Conservation (phyloP, 2,113 vertebrate species). For the Gyps fulvus region DNA sequence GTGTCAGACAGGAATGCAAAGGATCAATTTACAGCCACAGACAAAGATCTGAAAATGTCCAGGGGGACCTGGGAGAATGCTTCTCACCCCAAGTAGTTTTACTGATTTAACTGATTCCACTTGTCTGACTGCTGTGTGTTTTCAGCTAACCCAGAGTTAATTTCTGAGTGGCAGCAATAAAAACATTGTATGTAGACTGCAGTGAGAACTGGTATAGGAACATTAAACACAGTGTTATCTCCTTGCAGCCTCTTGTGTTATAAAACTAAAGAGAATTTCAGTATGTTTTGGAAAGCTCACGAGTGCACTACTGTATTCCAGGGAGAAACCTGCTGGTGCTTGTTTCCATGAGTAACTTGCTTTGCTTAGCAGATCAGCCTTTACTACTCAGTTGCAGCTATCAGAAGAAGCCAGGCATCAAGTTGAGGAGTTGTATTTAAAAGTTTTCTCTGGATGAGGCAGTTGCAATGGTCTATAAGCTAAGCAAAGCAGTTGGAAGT, state of each 20-base stretch:
- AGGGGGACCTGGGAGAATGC: conserved; percentile 2
- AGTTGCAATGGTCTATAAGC: background rate
- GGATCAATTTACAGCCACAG: conserved; percentile 63
- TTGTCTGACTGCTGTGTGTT: background rate
- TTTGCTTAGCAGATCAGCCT: background rate
- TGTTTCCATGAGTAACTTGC: background rate
- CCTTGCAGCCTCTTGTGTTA: background rate
- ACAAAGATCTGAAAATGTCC: conserved; percentile 47
- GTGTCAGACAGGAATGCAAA: conserved; percentile 65
- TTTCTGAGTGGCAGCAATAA: background rate
- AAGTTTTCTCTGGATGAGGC: background rate
- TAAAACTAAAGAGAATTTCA: background rate
- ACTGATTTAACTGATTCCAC: background rate
- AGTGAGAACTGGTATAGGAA: background rate
- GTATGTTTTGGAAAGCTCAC: background rate
- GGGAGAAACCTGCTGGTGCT: background rate
- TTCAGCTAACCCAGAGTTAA: background rate
- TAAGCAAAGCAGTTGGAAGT: background rate
- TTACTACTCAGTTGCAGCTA: background rate
- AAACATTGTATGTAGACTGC: background rate
- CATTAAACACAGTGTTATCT: background rate
- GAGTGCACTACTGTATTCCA: accelerated
- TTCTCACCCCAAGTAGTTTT: conserved; percentile 13
- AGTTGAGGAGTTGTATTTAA: background rate
- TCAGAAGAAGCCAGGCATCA: background rate